Percentiles rank a stretch among this genome's conserved stretches.
Conservation (phyloP, 2,797 vertebrate genomes). For the Sebastes nivosus region DNA sequence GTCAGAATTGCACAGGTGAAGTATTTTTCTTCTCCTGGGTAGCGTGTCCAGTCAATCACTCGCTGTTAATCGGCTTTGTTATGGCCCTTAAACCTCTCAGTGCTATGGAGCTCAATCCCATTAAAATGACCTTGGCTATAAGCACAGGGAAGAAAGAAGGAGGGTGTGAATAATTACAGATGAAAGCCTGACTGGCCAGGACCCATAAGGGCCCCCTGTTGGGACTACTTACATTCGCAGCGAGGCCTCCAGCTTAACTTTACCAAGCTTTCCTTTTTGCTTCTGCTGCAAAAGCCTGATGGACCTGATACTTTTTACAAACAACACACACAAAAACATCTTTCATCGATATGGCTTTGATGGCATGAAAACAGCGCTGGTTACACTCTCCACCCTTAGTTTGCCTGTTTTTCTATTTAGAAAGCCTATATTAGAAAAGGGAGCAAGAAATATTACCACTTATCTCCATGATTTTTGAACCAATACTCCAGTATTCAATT, state of each 20-base stretch:
- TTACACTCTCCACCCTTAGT: not conserved
- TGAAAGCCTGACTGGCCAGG: constrained; percentile 58
- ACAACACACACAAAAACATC: not conserved
- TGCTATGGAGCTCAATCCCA: constrained; percentile 77
- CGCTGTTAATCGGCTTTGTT: constrained; percentile 83
- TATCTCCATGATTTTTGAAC: not conserved
- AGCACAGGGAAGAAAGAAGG: constrained; percentile 52
- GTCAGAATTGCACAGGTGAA: not conserved
- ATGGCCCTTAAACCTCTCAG: constrained; percentile 78
- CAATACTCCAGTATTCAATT: not conserved
- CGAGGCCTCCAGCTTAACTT: constrained; percentile 41
- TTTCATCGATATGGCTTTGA: not conserved
- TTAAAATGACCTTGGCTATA: constrained; percentile 83
- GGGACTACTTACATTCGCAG: constrained; percentile 56
- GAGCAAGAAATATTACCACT: not conserved
- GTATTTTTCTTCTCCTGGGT: not conserved
- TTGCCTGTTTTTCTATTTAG: not conserved
- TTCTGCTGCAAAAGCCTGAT: not conserved
- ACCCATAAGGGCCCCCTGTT: constrained; percentile 56
- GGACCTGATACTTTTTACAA: not conserved
- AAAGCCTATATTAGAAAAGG: not conserved
- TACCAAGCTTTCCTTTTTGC: constrained; percentile 21
- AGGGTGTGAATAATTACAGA: constrained; percentile 71
- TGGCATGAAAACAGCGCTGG: not conserved
- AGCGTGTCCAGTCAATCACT: constrained; percentile 68